phyloP scores from a whole-genome alignment of 2,888 invertebrate genomes.

The Drosophila robusta region DNA sequence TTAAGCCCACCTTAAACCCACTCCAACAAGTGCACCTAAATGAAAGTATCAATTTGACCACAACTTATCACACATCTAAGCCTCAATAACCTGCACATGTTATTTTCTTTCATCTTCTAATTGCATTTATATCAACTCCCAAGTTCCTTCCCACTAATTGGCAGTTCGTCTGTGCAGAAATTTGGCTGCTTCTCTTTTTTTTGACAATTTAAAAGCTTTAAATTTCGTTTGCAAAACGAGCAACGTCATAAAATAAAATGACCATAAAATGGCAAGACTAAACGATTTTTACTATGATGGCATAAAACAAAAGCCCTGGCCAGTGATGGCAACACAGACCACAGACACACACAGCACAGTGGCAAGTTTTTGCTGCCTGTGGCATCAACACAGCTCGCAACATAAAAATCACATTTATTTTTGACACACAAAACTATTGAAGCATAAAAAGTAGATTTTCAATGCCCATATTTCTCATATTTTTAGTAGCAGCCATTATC shows the following conservation, averaged over 20 bases:
- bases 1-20: background rate
- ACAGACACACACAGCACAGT: conserved; percentile 13
- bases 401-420: conserved; percentile 77
- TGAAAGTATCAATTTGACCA: background rate
- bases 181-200: background rate
- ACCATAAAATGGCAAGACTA: conserved; percentile 49
- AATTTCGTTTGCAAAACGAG: conserved; percentile 29
- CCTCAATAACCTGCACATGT: background rate
- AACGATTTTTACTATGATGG: conserved; percentile 54
- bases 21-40: background rate
- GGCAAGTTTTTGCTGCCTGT: conserved; percentile 45
- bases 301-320: conserved; percentile 63
- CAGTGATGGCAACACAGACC: conserved; percentile 2
- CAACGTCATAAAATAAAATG: conserved; percentile 62
- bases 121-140: conserved; percentile 42
- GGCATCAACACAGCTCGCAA: conserved; percentile 43
- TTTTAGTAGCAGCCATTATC: conserved; percentile 41
- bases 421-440: conserved; percentile 73
- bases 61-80: background rate
- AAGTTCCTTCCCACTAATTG: conserved; percentile 13
- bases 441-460: conserved; percentile 71
- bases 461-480: conserved; percentile 35
- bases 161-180: conserved; percentile 12
- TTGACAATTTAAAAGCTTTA: conserved; percentile 32
- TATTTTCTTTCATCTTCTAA: conserved; percentile 31